Percentiles rank a stretch among this genome's conserved stretches.
Conservation (phyloP, 1,140 invertebrate genomes). For the Chionoecetes opilio region DNA sequence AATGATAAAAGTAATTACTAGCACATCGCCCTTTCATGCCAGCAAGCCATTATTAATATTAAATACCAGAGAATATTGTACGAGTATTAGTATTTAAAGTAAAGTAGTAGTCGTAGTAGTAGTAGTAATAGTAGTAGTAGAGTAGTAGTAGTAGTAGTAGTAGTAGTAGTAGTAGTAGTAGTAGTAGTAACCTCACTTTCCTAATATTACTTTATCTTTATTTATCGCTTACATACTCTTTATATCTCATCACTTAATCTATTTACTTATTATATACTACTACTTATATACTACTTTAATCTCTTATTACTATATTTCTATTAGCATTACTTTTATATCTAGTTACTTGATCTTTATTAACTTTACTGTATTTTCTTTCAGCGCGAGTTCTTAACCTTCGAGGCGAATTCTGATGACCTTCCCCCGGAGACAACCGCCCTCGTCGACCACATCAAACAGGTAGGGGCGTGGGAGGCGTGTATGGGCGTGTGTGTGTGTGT, state of each 20-base stretch:
- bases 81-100: not conserved
- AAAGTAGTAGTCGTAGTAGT: too few relatives aligned
- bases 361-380: not conserved
- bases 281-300: not conserved
- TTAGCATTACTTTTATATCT: not conserved
- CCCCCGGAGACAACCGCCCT: slow-evolving; percentile 66
- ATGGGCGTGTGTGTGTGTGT: not conserved
- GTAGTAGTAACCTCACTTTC: too few relatives aligned
- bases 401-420: slow-evolving; percentile 66
- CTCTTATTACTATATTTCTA: not conserved
- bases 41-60: not conserved
- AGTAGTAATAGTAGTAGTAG: too few relatives aligned
- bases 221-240: too few relatives aligned
- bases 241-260: too few relatives aligned
- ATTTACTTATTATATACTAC: not conserved
- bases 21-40: not conserved
- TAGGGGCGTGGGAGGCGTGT: not conserved
- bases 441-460: slow-evolving; percentile 75
- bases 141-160: not conserved
- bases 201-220: too few relatives aligned
- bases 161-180: too few relatives aligned
- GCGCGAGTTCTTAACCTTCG: slow-evolving; percentile 66
- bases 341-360: not conserved
- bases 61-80: not conserved
- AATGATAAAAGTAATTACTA: not conserved